Base-by-base conservation (phyloP, 1,140 invertebrate genomes). In the Diorhabda carinulata region DNA sequence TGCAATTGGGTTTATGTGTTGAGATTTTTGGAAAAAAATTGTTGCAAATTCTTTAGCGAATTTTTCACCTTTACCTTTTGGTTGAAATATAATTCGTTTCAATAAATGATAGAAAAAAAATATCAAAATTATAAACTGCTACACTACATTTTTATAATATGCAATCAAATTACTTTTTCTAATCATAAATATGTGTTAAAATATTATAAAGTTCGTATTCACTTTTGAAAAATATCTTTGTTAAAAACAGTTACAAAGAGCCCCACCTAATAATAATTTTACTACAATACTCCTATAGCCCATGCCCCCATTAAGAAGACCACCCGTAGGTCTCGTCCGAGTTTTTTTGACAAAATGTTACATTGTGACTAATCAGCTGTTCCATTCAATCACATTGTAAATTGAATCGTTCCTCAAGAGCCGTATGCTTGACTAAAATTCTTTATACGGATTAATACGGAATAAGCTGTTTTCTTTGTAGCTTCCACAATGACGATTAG, bases 341-440 rank as follows among this genome's bases (percentile, higher is more conserved):
- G 47, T 52, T 52, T 52, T 52, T n/a, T 52, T 52, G 47, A 52
- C 47, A 52, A 52, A 52, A 52, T 52, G 47, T 52, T 52, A 52
- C 0, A 52, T 52, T 52, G 47, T 52, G 47, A 52, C 47, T n/a
- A 52, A 52, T 52, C 47, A 52, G 47, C 47, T 52, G 47, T n/a
- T 52, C 47, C 47, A 52, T 52, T 52, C 47, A 52, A 52, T 52
- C 47, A 52, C 6, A 52, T 52, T 3, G 47, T 52, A 52, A 52
- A 52, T 52, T 52, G 47, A 52, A 52, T 52, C 47, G 47, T 52
- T 52, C 47, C 47, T 52, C 47, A 52, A 52, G 47, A 52, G 47
- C 47, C 4, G 47, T 52, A 52, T 52, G 47, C 47, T 52, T 52
- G 47, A 52, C 47, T 52, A 52, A 52, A 52, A 52, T 52, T 52